Percentiles rank a stretch among this genome's conserved stretches.
These are phyloP conservation scores for Drosophila multiciliata DNA, from an alignment of 2,888 invertebrate species.

Conservation along the genomic window DNA sequence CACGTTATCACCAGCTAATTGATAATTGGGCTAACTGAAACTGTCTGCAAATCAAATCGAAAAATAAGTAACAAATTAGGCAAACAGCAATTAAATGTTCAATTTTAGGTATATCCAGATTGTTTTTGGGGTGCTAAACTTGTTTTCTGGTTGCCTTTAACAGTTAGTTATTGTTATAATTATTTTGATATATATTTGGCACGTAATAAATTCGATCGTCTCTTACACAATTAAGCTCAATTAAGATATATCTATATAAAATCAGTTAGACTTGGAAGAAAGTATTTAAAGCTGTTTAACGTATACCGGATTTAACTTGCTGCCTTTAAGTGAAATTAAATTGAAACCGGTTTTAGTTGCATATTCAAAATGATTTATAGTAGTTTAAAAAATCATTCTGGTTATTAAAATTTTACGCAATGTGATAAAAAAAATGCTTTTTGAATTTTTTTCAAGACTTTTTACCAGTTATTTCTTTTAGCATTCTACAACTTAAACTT, in stretches of 20 bases:
- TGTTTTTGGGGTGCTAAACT: constrained; percentile 9
- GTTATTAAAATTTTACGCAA: neutral
- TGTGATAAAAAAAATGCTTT: neutral
- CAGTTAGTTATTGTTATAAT: constrained; percentile 23
- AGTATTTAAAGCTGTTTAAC: neutral
- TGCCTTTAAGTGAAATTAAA: neutral
- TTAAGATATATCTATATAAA: neutral
- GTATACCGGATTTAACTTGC: neutral
- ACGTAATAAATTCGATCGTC: neutral
- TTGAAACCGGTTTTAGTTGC: constrained; percentile 10
- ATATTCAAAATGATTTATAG: neutral
- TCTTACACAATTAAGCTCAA: constrained; percentile 14
- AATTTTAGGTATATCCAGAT: constrained; percentile 6
- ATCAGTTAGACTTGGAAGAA: neutral
- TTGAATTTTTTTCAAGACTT: neutral
- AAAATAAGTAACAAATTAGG: constrained; percentile 21
- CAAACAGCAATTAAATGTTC: constrained; percentile 24
- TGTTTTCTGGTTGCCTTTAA: constrained; percentile 14
- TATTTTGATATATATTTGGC: constrained; percentile 18
- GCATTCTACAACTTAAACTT: neutral
- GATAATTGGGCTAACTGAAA: constrained; percentile 1
- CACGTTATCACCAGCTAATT: constrained; percentile 5
- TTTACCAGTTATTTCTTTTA: neutral
- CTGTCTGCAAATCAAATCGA: constrained; percentile 13
- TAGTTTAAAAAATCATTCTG: neutral